Evolutionary conservation across 2,888 invertebrate species (phyloP), one percentile per base, ranked within the genome.

Genomic region (Stenotaenia linearis): DNA sequence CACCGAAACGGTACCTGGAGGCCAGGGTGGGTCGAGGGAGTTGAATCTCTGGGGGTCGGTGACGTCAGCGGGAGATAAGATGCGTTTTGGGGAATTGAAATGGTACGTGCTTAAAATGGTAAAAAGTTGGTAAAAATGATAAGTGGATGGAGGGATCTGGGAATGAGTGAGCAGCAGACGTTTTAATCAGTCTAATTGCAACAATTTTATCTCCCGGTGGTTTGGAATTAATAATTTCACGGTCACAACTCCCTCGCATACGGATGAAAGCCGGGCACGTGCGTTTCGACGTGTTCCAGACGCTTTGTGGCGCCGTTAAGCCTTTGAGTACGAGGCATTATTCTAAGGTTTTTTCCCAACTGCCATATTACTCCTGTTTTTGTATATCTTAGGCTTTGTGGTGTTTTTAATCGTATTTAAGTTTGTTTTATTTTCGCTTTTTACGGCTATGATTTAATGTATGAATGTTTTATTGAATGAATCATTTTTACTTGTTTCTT

Each of bases 201-300:
- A 5, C 28, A 69, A 69, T 28, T 69, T 69, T 69, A 69, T 25
- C 69, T 69, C 25, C 69, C 69, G 69, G 25, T 69, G 69, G 25
- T 69, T 3, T 69, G 69, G 69, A 69, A 69, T 69, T 69, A 69
- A 69, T 69, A 69, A 69, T 69, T 69, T 69, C 69, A 69, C 69
- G 69, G 69, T 69, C 69, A 69, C 69, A 69, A 69, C 69, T 69
- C 69, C 25, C 69, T 50, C 69, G 69, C 56, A 28, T 6, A 28
- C 15, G 10, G 3, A 25, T 10, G 9, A 69, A 28, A 69, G 69
- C n/a, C 12, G 23, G 69, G 10, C 69, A 28, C 28, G 69, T 28
- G 69, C 12, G 25, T 69, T 69, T 28, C 9, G 23, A 69, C 69
- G 69, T 12, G 69, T 69, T 28, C 28, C 69, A 28, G 25, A 28